Conservation (phyloP, 2,113 vertebrate species). For the Abramis brama region DNA sequence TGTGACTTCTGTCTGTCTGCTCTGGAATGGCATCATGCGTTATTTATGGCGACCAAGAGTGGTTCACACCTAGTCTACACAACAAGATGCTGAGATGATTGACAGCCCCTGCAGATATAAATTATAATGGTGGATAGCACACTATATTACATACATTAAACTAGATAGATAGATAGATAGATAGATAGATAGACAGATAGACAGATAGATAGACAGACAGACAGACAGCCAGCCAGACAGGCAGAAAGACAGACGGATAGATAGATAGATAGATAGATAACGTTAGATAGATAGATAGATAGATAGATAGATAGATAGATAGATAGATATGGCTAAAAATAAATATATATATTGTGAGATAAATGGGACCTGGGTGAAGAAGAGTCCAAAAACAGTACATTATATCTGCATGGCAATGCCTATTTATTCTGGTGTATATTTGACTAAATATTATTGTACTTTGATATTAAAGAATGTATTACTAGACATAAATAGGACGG, state of each 20-base stretch:
- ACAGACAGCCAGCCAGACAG: too few relatives aligned
- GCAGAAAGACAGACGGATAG: not conserved
- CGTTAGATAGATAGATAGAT: not conserved
- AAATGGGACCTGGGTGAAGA: not conserved
- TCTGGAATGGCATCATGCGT: constrained; percentile 44
- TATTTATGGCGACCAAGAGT: constrained; percentile 51
- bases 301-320: not conserved
- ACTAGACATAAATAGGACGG: not conserved
- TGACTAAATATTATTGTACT: not conserved
- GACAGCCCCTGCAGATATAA: not conserved
- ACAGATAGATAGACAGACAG: not conserved
- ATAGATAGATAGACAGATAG: not conserved
- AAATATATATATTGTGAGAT: not conserved
- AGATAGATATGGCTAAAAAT: not conserved
- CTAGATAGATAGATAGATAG: not conserved
- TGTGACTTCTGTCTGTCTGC: constrained; percentile 20
- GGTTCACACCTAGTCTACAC: constrained; percentile 34
- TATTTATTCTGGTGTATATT: not conserved
- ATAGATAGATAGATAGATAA: not conserved
- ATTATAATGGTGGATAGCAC: not conserved
- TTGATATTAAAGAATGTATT: not conserved
- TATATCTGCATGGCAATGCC: not conserved
- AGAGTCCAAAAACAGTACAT: not conserved
- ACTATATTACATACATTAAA: not conserved
- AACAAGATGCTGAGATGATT: constrained; percentile 39